Conservation (phyloP, 2,113 vertebrate species). For the Barbus barbus region DNA sequence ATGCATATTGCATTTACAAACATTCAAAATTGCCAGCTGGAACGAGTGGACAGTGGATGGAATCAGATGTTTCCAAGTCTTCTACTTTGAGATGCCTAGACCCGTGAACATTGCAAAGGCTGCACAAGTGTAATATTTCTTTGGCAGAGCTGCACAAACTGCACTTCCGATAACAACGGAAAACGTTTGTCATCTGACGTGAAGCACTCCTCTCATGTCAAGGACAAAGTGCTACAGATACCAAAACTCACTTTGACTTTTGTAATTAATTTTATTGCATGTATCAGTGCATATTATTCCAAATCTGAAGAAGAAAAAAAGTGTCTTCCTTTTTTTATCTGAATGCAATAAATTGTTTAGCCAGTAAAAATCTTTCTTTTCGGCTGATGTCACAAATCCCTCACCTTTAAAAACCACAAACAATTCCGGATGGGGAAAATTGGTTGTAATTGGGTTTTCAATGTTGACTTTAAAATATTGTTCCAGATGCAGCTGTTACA, state of each 20-base stretch:
- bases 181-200: constrained; percentile 57
- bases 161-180: constrained; percentile 48
- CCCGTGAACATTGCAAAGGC: constrained; percentile 53
- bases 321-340: not conserved
- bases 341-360: not conserved
- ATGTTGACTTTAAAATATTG: not conserved
- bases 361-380: not conserved
- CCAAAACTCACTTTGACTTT: not conserved
- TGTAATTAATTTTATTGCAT: too few species aligned
- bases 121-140: constrained; percentile 45
- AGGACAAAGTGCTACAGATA: constrained; percentile 17
- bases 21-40: constrained; percentile 31
- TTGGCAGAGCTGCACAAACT: constrained; percentile 41
- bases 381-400: not conserved
- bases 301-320: not conserved
- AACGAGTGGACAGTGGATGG: constrained; percentile 48
- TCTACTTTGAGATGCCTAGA: constrained; percentile 58
- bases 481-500: not conserved
- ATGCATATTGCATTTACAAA: constrained; percentile 28
- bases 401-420: not conserved
- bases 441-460: not conserved
- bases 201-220: constrained; percentile 40
- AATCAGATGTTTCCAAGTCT: constrained; percentile 60
- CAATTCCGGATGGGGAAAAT: not conserved
- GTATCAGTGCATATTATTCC: not conserved